Evolutionary conservation across 2,888 invertebrate species (phyloP).

Genomic region (Eubasilissa splendida): DNA sequence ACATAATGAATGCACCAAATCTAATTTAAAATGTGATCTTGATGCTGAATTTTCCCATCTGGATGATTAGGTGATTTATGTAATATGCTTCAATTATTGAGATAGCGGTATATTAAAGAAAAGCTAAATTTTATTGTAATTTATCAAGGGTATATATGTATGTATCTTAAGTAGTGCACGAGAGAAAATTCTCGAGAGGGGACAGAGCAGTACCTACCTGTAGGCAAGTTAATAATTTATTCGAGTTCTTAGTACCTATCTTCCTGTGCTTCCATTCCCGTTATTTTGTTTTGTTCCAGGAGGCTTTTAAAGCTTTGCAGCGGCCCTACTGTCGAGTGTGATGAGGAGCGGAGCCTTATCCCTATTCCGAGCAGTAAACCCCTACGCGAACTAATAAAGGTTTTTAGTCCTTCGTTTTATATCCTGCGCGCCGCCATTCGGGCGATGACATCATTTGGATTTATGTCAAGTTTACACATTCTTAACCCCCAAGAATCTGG

Average conservation of each 20-base stretch:
- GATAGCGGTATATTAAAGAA: not conserved
- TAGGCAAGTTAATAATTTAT: not conserved
- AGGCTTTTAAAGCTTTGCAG: slow-evolving; percentile 5
- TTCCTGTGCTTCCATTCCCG: not conserved
- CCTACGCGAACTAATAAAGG: slow-evolving; percentile 57
- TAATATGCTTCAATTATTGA: not conserved
- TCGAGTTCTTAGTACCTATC: slow-evolving; percentile 7
- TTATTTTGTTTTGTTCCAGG: slow-evolving; percentile 1
- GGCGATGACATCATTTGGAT: slow-evolving; percentile 57
- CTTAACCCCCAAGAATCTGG: slow-evolving; percentile 35
- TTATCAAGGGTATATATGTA: too few species aligned
- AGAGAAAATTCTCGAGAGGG: not conserved
- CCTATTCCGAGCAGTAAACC: slow-evolving; percentile 47
- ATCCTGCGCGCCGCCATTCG: slow-evolving; percentile 49
- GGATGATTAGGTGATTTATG: too few species aligned
- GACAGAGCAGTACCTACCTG: not conserved
- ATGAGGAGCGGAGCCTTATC: slow-evolving; percentile 39
- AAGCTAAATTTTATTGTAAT: too few species aligned
- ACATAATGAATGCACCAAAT: too few species aligned
- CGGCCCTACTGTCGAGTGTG: slow-evolving; percentile 4
- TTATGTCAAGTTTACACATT: slow-evolving; percentile 55
- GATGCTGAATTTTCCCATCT: too few species aligned
- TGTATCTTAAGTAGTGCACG: too few species aligned
- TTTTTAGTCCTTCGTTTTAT: slow-evolving; percentile 49
- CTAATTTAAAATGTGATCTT: too few species aligned